Base-by-base conservation (phyloP, 2,888 invertebrate genomes). In the Diaphora mendica region DNA sequence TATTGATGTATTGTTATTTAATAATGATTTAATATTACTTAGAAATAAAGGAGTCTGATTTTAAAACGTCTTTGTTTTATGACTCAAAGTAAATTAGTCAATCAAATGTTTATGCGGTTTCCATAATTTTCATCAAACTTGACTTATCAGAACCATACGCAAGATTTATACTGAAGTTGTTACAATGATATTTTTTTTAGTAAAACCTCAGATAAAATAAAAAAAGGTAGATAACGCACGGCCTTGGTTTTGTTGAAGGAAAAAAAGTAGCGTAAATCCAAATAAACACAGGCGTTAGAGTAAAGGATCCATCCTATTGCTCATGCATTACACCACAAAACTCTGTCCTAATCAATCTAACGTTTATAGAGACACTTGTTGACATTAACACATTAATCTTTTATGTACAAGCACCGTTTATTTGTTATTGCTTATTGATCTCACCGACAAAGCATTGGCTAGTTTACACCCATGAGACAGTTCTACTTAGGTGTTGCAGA, bases 331-430 rank as follows among this genome's bases (percentile, higher is more conserved):
- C 51, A 74, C 86, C 86, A 83, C 71, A 73, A 71, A 62, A 72
- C 73, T 78, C 79, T 80, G 86, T 85, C 85, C 87, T 82, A 88
- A 91, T 91, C 91, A 90, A 91, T 91, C 91, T 87, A 88, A 82
- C 89, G 85, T 86, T 86, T 91, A 91, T 91, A 91, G 89, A 90
- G 86, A 84, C 88, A 88, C 88, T 85, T 88, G 87, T 85, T 87
- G 91, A 87, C 90, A 87, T 87, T 87, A 89, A 87, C 88, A 88
- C 90, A 90, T 89, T 88, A 84, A 88, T 90, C 86, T 86, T 81
- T 76, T 78, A 80, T 67, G 77, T 77, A 83, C 83, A 82, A 79
- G 81, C 79, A 81, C 81, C 73, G 86, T 86, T 87, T 85, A 88
- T 88, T 86, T 87, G 87, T 88, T 86, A 83, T 75, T 79, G 78